Evolutionary conservation across 2,797 vertebrate genomes (phyloP).

Genomic region (Neopelma chrysocephalum): DNA sequence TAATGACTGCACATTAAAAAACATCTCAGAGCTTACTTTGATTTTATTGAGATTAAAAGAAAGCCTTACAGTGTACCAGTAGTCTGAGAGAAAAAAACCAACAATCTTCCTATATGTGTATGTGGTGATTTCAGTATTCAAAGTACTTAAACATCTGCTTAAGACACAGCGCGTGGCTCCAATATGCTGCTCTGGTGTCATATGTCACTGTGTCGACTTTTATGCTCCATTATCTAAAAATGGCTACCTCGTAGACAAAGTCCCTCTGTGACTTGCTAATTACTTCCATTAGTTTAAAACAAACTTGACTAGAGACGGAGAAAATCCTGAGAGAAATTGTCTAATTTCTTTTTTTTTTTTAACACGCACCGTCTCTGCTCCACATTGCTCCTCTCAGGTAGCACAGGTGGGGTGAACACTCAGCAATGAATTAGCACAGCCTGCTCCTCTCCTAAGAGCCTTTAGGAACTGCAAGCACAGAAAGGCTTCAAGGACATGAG

Average conservation of each 20-base stretch:
- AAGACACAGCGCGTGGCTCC: constrained; percentile 30
- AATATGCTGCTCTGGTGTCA: constrained; percentile 56
- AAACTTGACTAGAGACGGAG: constrained; percentile 61
- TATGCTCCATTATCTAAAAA: constrained; percentile 70
- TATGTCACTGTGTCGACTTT: constrained; percentile 66
- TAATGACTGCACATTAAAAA: constrained; percentile 14
- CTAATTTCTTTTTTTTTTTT: neutral
- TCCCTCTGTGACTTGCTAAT: constrained; percentile 59
- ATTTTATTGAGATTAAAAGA: constrained; percentile 47
- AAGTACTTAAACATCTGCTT: constrained; percentile 71
- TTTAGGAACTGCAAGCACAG: neutral
- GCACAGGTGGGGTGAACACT: neutral
- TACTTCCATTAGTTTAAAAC: constrained; percentile 70
- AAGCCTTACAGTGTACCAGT: neutral
- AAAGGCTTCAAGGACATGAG: neutral
- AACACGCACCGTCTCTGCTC: neutral
- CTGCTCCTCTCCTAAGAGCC: neutral
- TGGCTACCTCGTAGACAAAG: constrained; percentile 21
- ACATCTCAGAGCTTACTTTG: constrained; percentile 11
- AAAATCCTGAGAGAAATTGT: constrained; percentile 54
- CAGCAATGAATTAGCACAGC: neutral
- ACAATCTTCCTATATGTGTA: neutral
- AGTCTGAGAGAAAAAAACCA: neutral
- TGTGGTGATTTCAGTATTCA: neutral
- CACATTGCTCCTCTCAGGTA: neutral